phyloP scores from a whole-genome alignment of 2,797 vertebrate genomes.

The Cynodonichthys magdalenae region DNA sequence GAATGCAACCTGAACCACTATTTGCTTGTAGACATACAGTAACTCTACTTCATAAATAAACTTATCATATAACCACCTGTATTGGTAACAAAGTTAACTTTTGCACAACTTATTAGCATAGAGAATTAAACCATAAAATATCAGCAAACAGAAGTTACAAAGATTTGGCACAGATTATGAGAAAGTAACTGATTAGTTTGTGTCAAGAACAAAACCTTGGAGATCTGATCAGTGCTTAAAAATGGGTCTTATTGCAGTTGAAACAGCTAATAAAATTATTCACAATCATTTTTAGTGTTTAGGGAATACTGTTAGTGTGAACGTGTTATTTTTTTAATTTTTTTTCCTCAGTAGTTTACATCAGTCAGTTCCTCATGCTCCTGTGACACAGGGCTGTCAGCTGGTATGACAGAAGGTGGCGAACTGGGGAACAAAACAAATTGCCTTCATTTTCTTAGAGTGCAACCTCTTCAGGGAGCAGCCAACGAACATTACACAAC shows the following conservation, averaged over 20 bases:
- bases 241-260: not conserved
- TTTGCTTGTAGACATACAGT: too few relatives aligned
- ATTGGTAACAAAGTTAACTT: too few relatives aligned
- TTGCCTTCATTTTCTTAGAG: slow-evolving; percentile 73
- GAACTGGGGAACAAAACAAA: slow-evolving; percentile 67
- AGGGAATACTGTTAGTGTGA: slow-evolving; percentile 16
- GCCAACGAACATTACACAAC: slow-evolving; percentile 42
- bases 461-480: slow-evolving; percentile 62
- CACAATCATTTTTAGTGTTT: slow-evolving; percentile 22
- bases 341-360: slow-evolving; percentile 39
- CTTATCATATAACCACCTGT: too few relatives aligned
- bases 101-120: too few relatives aligned
- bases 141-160: too few relatives aligned
- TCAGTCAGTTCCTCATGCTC: slow-evolving; percentile 47
- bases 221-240: too few relatives aligned
- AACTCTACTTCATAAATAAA: too few relatives aligned
- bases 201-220: too few relatives aligned
- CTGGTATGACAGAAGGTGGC: slow-evolving; percentile 64
- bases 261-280: slow-evolving; percentile 16
- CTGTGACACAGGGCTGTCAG: slow-evolving; percentile 63
- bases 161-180: too few relatives aligned
- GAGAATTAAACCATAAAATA: too few relatives aligned
- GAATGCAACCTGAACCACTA: too few relatives aligned
- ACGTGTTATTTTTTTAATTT: not conserved
- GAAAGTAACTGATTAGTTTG: too few relatives aligned